Conservation (phyloP, 1,140 invertebrate species). For the Doryteuthis pealeii region DNA sequence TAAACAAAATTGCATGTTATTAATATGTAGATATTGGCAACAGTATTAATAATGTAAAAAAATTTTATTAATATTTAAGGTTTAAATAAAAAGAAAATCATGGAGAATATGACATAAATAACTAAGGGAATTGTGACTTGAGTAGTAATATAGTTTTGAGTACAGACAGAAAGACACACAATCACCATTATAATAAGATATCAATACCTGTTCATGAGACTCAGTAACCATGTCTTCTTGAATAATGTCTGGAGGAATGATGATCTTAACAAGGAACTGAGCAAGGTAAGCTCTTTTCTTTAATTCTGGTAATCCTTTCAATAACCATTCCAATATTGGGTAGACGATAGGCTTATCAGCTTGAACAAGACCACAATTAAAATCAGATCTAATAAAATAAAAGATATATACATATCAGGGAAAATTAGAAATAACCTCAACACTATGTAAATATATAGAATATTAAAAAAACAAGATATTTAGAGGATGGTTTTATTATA, state of each 20-base stretch:
- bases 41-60: too few relatives aligned
- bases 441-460: neutral
- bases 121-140: too few relatives aligned
- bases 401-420: neutral
- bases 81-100: too few relatives aligned
- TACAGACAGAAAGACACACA: too few relatives aligned
- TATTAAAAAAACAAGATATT: neutral
- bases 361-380: constrained; percentile 73
- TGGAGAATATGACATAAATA: too few relatives aligned
- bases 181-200: too few relatives aligned
- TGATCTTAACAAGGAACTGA: constrained; percentile 73
- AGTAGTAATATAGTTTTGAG: too few relatives aligned
- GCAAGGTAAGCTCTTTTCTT: constrained; percentile 82
- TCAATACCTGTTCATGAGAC: constrained; percentile 69
- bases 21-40: too few relatives aligned
- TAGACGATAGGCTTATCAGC: constrained; percentile 76
- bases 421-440: neutral
- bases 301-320: constrained; percentile 72
- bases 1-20: too few relatives aligned
- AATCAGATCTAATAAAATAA: constrained; percentile 53
- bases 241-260: constrained; percentile 78
- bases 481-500: too few relatives aligned
- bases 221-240: constrained; percentile 75
- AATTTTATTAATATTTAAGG: too few relatives aligned
- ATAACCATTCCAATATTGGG: constrained; percentile 78